Evolutionary conservation across 2,113 vertebrate species (phyloP).

Genomic region (Aegotheles bennettii): DNA sequence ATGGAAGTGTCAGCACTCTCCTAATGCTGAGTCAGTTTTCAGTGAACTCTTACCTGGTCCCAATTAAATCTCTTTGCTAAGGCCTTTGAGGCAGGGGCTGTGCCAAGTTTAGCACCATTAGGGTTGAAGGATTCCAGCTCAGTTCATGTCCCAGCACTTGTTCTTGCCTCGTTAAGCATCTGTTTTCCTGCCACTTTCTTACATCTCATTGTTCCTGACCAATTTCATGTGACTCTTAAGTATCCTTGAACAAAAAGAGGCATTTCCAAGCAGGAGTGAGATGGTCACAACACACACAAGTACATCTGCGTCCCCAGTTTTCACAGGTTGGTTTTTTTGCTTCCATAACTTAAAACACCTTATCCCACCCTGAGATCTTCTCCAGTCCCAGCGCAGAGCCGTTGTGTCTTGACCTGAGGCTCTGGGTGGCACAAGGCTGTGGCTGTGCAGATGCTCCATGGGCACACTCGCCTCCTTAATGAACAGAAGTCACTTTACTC

Average conservation of each 20-base stretch:
- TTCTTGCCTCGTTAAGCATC: background rate
- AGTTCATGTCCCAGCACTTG: accelerated
- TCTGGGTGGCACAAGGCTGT: background rate
- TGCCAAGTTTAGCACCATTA: background rate
- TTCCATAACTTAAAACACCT: background rate
- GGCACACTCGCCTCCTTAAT: background rate
- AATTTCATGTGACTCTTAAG: background rate
- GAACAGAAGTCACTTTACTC: background rate
- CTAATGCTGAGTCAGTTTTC: background rate
- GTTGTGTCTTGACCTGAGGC: background rate
- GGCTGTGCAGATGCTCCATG: accelerated
- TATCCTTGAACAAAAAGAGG: background rate
- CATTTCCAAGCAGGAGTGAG: background rate
- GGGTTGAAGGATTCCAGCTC: background rate
- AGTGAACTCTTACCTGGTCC: background rate
- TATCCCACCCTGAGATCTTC: accelerated
- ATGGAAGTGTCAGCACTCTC: background rate
- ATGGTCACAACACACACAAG: accelerated
- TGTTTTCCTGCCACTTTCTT: accelerated
- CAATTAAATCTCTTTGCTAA: background rate
- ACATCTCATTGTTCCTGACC: background rate
- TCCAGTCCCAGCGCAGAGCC: background rate
- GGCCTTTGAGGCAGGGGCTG: background rate
- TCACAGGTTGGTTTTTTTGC: background rate
- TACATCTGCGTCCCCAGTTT: accelerated